A percentile compares a stretch with the other conserved stretches of the same genome.
Evolutionary conservation across 2,888 invertebrate genomes (phyloP).

Genomic region (Ennomos quercinarius): DNA sequence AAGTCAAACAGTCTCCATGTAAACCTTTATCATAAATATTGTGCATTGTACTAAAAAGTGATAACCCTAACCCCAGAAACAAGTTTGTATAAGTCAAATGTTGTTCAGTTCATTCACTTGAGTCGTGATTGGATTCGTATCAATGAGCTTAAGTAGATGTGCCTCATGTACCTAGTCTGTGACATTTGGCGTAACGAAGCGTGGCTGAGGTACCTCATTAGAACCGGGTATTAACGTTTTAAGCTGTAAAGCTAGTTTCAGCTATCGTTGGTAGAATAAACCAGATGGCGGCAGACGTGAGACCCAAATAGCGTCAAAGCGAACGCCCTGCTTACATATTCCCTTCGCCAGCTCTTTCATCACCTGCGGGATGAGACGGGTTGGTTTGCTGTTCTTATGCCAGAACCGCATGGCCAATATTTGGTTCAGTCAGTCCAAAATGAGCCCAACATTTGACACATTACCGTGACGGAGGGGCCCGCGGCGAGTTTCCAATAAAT

Average conservation of each 20-base stretch:
- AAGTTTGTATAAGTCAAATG: constrained; percentile 56
- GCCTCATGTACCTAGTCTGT: constrained; percentile 10
- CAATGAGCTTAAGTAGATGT: constrained; percentile 31
- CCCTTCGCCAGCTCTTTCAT: too few species aligned
- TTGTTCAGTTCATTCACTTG: constrained; percentile 67
- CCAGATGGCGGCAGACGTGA: too few species aligned
- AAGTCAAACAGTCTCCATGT: too few species aligned
- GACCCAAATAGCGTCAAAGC: too few species aligned
- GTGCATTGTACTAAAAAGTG: too few species aligned
- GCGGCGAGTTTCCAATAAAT: constrained; percentile 46
- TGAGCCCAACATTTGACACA: constrained; percentile 6
- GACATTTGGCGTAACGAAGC: constrained; percentile 32
- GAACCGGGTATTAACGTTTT: constrained; percentile 6
- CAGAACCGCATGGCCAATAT: too few species aligned
- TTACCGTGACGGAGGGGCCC: constrained; percentile 22
- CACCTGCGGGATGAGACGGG: too few species aligned
- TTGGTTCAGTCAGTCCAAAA: too few species aligned
- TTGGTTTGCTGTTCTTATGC: too few species aligned
- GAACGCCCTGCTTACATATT: too few species aligned
- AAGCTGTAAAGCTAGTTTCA: constrained; percentile 10
- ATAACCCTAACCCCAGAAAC: constrained; percentile 40
- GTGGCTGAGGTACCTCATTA: constrained; percentile 19
- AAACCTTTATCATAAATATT: too few species aligned
- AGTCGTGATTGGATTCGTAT: constrained; percentile 37
- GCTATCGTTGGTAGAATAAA: background rate